Base-by-base conservation (phyloP, 2,113 vertebrate species). In the Rutilus rutilus region DNA sequence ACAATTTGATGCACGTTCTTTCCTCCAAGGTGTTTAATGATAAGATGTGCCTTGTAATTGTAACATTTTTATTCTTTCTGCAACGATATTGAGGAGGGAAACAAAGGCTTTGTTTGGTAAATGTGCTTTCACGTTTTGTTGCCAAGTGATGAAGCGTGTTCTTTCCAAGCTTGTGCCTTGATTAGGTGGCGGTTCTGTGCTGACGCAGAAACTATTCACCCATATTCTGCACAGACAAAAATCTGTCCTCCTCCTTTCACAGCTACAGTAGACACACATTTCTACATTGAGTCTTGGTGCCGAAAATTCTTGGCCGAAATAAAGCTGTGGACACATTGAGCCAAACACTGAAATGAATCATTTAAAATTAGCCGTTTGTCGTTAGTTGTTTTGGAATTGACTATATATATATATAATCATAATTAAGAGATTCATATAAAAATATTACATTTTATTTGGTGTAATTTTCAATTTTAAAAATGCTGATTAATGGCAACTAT, bases 141-240 rank as follows among this genome's bases (percentile, higher is more conserved):
- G 75, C 87, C 80, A 80, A 74, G 84, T 54, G 52, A 88, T 88
- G 62, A 78, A 81, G 59, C 25, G 52, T 65, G 57, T 75, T 88
- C 57, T 85, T 76, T 42, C 69, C 57, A 75, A 45, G 64, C 64
- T 52, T 9, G 69, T 88, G 80, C 80, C 23, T 74, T 79, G 81
- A 80, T 83, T 42, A 73, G 42, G 76, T 62, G 54, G 47, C 21
- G 17, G 47, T 23, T 82, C 60, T 11, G 54, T 77, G 50, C 85
- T 82, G 85, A 86, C 83, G 85, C 84, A 69, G 45, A 73, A 62
- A 25, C 52, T 42, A 59, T 83, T 86, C 65, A 57, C 78, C 52
- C 75, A 21, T 57, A 23, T 23, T 50, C 52, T 84, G 36, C 83
- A 82, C 47, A 60, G 69, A 86, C 59, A 81, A 21, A 60, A 65